Conservation (phyloP, 2,888 invertebrate species). For the Lasioglossum lativentre region DNA sequence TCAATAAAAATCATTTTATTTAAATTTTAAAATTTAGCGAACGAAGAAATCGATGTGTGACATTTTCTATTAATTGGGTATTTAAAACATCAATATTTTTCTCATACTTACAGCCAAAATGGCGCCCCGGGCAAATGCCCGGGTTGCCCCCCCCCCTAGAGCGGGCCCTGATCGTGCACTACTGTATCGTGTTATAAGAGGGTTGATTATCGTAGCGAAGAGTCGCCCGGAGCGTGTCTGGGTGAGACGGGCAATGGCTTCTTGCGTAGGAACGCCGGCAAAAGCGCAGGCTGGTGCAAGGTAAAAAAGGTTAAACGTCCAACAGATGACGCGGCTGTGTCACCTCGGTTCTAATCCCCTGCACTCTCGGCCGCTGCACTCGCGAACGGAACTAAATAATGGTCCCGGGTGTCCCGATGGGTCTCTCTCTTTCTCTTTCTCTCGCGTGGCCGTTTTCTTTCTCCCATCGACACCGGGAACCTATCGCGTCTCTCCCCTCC, state of each 20-base stretch:
- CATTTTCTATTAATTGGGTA: too few relatives aligned
- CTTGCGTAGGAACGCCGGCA: conserved; percentile 56
- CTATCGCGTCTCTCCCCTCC: background rate
- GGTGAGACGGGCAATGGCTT: conserved; percentile 56
- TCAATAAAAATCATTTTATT: too few relatives aligned
- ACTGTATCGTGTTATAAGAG: background rate
- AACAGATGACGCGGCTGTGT: conserved; percentile 77
- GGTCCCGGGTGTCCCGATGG: conserved; percentile 37
- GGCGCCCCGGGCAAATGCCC: too few relatives aligned
- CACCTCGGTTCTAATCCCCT: conserved; percentile 72
- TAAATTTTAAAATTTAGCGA: too few relatives aligned
- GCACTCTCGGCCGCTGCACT: conserved; percentile 22
- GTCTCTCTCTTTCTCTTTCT: background rate
- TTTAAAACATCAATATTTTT: too few relatives aligned
- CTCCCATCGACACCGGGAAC: conserved; percentile 21
- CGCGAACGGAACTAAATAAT: conserved; percentile 73
- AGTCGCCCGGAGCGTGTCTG: conserved; percentile 21
- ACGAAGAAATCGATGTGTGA: too few relatives aligned
- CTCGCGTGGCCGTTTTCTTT: background rate
- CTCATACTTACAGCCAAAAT: too few relatives aligned
- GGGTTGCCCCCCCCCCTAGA: too few relatives aligned
- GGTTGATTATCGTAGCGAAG: background rate
- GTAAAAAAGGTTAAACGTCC: conserved; percentile 74
- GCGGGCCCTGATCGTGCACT: too few relatives aligned
- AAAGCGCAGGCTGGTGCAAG: conserved; percentile 43